phyloP scores from a whole-genome alignment of 2,888 invertebrate genomes.

The Dioctria rufipes region DNA sequence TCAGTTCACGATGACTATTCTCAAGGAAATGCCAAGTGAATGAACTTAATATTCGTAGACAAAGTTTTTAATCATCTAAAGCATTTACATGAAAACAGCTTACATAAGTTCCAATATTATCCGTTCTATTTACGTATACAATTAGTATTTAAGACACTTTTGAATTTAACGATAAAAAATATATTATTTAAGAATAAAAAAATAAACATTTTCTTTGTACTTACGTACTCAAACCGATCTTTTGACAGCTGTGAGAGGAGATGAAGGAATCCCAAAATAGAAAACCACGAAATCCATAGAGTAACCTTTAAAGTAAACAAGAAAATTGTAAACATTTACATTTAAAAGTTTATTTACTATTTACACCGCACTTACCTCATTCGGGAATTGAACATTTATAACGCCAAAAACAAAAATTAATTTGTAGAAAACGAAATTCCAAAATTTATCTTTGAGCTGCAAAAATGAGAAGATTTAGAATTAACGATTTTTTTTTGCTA shows the following conservation, averaged over 20 bases:
- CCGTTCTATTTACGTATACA: too few species aligned
- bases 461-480: background rate
- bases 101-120: too few species aligned
- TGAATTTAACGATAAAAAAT: too few species aligned
- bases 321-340: background rate
- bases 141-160: too few species aligned
- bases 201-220: slow-evolving; percentile 68
- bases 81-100: too few species aligned
- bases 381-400: slow-evolving; percentile 91
- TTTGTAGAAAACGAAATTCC: slow-evolving; percentile 95
- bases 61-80: too few species aligned
- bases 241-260: slow-evolving; percentile 88
- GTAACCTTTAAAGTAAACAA: slow-evolving; percentile 71
- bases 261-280: slow-evolving; percentile 86
- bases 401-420: slow-evolving; percentile 95
- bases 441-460: slow-evolving; percentile 89
- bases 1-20: too few species aligned
- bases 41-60: too few species aligned
- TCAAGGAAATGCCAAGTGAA: too few species aligned
- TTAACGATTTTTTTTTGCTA: too few species aligned
- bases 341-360: background rate
- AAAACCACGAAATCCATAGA: slow-evolving; percentile 92
- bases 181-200: too few species aligned
- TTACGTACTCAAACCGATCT: slow-evolving; percentile 93
- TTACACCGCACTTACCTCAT: slow-evolving; percentile 75